Evolutionary conservation across 2,113 vertebrate species (phyloP).

Genomic region (Bothrops jararaca): DNA sequence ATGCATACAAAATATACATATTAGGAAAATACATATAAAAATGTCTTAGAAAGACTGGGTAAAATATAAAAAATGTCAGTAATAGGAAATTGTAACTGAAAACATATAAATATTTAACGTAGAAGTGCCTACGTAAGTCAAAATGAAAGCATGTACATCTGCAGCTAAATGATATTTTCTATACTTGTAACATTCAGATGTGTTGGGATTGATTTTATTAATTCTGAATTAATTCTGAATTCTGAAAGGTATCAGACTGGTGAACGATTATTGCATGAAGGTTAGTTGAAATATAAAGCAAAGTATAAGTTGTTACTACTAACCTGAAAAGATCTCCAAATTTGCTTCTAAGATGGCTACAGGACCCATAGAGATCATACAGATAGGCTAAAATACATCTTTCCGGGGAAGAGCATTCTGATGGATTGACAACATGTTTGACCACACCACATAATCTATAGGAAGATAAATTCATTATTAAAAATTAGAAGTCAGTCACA

Average conservation of each 20-base stretch:
- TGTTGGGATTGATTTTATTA: neutral
- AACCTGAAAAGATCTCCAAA: slow-evolving; percentile 75
- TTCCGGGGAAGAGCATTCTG: slow-evolving; percentile 71
- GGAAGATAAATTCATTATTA: neutral
- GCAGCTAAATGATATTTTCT: neutral
- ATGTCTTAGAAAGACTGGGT: neutral
- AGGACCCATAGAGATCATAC: slow-evolving; percentile 68
- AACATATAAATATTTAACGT: neutral
- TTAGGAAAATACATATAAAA: neutral
- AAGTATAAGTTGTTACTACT: slow-evolving; percentile 9
- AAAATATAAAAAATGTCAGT: neutral
- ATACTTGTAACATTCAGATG: neutral
- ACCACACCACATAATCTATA: slow-evolving; percentile 72
- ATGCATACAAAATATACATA: neutral
- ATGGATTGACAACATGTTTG: slow-evolving; percentile 69
- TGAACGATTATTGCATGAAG: neutral
- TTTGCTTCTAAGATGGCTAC: slow-evolving; percentile 72
- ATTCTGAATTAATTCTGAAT: no score
- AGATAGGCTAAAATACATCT: slow-evolving; percentile 72
- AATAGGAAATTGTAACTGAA: neutral
- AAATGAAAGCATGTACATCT: neutral
- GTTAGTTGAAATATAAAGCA: neutral
- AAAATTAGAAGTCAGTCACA: accelerated
- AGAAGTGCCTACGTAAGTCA: neutral
- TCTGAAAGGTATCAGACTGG: neutral